phyloP scores from a whole-genome alignment of 2,888 invertebrate genomes.

The Harmothoe impar region DNA sequence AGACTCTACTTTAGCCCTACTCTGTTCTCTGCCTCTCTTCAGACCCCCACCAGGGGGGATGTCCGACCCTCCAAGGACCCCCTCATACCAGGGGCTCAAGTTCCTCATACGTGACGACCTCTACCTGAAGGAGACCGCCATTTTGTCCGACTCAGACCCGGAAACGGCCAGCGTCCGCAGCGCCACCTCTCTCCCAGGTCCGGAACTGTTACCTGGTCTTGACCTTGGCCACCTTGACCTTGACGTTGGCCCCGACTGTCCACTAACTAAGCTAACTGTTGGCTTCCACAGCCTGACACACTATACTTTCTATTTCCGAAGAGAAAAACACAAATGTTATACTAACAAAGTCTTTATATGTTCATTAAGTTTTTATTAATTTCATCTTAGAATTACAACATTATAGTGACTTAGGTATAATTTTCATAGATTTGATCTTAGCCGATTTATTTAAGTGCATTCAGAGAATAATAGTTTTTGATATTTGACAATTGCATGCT shows the following conservation, averaged over 20 bases:
- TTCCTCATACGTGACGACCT: slow-evolving; percentile 67
- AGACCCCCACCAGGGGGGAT: background rate
- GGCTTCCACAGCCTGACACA: no score
- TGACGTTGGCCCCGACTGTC: background rate
- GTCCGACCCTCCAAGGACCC: slow-evolving; percentile 65
- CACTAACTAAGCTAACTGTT: background rate
- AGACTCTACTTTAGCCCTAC: background rate
- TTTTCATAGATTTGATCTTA: no score
- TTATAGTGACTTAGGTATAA: no score
- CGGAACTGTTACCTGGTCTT: background rate
- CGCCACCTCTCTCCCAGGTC: slow-evolving; percentile 57
- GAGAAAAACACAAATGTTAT: no score
- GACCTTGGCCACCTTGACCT: background rate
- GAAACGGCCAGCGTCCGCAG: slow-evolving; percentile 61
- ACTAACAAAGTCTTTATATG: no score
- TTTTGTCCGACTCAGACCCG: slow-evolving; percentile 69
- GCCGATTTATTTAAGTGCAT: background rate
- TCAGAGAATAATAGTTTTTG: background rate
- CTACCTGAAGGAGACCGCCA: slow-evolving; percentile 70
- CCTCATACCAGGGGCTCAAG: slow-evolving; percentile 72
- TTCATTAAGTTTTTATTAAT: no score
- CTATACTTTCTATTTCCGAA: no score
- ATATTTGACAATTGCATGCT: background rate
- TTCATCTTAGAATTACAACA: no score
- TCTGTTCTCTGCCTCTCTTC: background rate